Evolutionary conservation across 2,113 vertebrate genomes (phyloP).

Genomic region (Aldabrachelys gigantea): DNA sequence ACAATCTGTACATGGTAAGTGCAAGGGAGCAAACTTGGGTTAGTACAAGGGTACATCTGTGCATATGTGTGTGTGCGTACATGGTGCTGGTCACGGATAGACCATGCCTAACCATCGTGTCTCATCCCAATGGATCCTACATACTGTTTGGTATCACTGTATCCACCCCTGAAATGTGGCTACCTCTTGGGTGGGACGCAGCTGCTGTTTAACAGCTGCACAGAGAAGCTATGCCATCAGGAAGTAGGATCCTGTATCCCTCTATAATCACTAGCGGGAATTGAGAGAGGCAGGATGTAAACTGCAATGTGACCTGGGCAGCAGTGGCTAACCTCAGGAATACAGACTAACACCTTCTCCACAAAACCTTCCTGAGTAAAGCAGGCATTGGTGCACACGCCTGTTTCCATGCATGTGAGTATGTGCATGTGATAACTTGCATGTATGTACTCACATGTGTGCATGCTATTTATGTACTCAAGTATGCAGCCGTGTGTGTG

Average conservation of each 20-base stretch:
- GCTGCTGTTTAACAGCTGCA: neutral
- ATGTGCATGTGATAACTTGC: neutral
- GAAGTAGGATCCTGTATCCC: neutral
- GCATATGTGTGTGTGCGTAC: rapidly evolving
- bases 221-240: neutral
- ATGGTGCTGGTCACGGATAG: rapidly evolving
- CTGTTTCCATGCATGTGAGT: too few species aligned
- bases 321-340: neutral
- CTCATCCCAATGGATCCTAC: neutral
- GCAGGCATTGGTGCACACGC: neutral
- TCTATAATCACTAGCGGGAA: neutral
- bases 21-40: neutral
- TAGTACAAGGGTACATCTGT: neutral
- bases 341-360: neutral
- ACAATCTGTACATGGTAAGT: neutral
- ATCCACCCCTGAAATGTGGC: neutral
- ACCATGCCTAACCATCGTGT: neutral
- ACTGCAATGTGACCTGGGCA: neutral
- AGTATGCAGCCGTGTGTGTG: rapidly evolving
- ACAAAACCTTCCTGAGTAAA: neutral
- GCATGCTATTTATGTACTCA: neutral
- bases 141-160: neutral
- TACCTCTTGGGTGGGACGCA: neutral
- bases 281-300: neutral
- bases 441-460: neutral